Evolutionary conservation across 1,140 invertebrate genomes (phyloP), one percentile per base, ranked within the genome.

Genomic region (Muscidifurax raptorellus): DNA sequence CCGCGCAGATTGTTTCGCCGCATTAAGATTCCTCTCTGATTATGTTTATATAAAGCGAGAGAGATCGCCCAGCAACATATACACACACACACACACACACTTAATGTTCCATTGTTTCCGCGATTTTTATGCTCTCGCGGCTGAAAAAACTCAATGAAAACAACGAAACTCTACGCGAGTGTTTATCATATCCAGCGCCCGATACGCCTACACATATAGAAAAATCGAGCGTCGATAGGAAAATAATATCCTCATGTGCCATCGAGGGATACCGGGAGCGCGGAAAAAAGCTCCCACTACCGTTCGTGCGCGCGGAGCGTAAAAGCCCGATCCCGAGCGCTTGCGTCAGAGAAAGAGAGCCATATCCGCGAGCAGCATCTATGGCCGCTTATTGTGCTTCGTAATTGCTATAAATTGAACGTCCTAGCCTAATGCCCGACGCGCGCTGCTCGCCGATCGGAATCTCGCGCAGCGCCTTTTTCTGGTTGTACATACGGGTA

Each of bases 321-420:
- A n/a, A 25, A 66, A 27, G 64, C 64, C 13, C 74, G 18, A 36
- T 22, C 40, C 2, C 27, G 27, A 9, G 27, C 18, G 18, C 67
- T 80, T 72, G 79, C 79, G 67, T 74, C 69, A 81, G 66, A 47
- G 18, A 36, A 28, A 36, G 71, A 64, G 47, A 10, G 0, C 22
- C 22, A n/a, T 59, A 59, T 30, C 71, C 28, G 71, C 71, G 32
- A 74, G 32, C 28, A 74, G 71, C 28, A n/a, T 22, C 32, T 74
- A 44, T 40, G 28, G 44, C 44, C 59, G 5, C 28, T 85, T 80
- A 89, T 89, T 89, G 86, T 89, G 88, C 88, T 86, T 89, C 85
- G 87, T 89, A 89, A 89, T 88, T 88, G 87, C 88, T 87, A 84
- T 87, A 89, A 89, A 89, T 89, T 87, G 86, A 89, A 88, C 87